Base-by-base conservation (phyloP, 2,113 vertebrate genomes). In the Marcusenius ussheri region DNA sequence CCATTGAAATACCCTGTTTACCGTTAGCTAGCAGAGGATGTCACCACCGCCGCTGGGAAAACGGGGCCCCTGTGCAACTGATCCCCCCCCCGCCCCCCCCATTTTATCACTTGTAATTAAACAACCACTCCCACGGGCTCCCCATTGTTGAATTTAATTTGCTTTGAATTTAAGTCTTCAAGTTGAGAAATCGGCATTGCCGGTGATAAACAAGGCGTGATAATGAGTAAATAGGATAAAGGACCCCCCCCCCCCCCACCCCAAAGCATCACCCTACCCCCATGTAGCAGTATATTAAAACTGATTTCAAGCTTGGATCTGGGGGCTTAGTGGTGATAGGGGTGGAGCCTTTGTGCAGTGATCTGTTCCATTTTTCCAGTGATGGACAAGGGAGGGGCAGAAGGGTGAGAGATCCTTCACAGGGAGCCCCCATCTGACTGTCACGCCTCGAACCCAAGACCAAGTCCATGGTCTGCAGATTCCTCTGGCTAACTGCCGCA, bases 81-180 rank as follows among this genome's bases (percentile, higher is more conserved):
- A 90, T 90, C 74, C 58, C n/a, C n/a, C 9, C 58, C 56, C 24
- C 31, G n/a, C n/a, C 35, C 24, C 86, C 53, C 83, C 89, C 53
- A 56, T 88, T 92, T 91, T 90, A 92, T 92, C 80, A 91, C 56
- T 88, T 91, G 89, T 91, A 91, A 92, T 92, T 91, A 92, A 91
- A 92, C 77, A 90, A 56, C 74, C 77, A 47, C 89, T 83, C 83
- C 87, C 89, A 90, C 56, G 35, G 66, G 90, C 89, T 45, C 50
- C 89, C 90, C 89, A 88, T 89, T 90, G 90, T 88, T 89, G 86
- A 80, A 92, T 92, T 91, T 89, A 91, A 92, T 92, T 92, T 91
- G 86, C 89, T 90, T 62, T 50, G 62, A 91, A 90, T 91, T 87
- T 88, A 87, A 90, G 91, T 90, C 86, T 91, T 83, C 66, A 19